Evolutionary conservation across 2,888 invertebrate genomes (phyloP).

Genomic region (Volucella zonaria): DNA sequence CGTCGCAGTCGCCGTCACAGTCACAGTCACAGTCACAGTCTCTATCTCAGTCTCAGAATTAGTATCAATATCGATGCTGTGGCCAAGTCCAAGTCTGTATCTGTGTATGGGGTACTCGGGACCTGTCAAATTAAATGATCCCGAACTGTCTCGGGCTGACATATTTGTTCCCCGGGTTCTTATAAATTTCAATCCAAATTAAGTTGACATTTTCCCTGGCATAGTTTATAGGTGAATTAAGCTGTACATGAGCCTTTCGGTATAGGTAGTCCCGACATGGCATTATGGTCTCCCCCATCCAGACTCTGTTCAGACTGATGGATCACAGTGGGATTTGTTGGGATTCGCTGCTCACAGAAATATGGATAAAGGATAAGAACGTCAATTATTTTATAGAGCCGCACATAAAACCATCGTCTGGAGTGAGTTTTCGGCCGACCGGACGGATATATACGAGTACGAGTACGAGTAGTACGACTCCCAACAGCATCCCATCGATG

Average conservation of each 20-base stretch:
- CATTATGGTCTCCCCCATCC: conserved; percentile 50
- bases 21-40: too few relatives aligned
- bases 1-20: not conserved
- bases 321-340: conserved; percentile 8
- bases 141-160: conserved; percentile 76
- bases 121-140: conserved; percentile 77
- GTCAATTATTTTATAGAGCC: conserved; percentile 77
- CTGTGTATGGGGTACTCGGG: conserved; percentile 30
- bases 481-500: conserved; percentile 17
- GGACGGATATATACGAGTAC: conserved; percentile 55
- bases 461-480: conserved; percentile 7
- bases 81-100: conserved; percentile 9
- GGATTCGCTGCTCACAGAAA: conserved; percentile 68
- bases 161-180: conserved; percentile 76
- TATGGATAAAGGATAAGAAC: conserved; percentile 76
- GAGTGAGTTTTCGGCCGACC: conserved; percentile 19
- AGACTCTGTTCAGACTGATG: not conserved
- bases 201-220: conserved; percentile 75
- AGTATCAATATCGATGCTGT: too few relatives aligned
- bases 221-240: conserved; percentile 76
- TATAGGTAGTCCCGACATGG: conserved; percentile 40
- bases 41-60: too few relatives aligned
- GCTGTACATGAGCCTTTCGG: conserved; percentile 74
- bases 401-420: conserved; percentile 36
- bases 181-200: conserved; percentile 77